Evolutionary conservation across 2,888 invertebrate species (phyloP).

Genomic region (Neuroscelio doddi): DNA sequence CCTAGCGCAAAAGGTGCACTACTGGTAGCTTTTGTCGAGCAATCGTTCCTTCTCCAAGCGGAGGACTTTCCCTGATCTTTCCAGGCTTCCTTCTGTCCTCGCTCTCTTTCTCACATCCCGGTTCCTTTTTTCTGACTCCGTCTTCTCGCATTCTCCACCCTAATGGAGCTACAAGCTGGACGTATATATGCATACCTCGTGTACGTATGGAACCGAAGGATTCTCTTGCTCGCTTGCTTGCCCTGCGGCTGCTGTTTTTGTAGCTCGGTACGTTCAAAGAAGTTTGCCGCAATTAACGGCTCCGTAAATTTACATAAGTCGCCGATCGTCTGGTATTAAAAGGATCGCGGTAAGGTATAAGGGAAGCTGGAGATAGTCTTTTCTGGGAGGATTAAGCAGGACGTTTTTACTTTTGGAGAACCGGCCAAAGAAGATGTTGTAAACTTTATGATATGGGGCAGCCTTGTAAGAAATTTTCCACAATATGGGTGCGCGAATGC

Average conservation of each 20-base stretch:
- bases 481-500: too few relatives aligned
- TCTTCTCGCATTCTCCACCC: conserved; percentile 28
- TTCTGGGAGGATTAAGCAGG: conserved; percentile 9
- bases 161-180: conserved; percentile 47
- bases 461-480: not conserved
- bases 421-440: conserved; percentile 34
- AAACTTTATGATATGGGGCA: conserved; percentile 28
- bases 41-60: conserved; percentile 17
- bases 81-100: conserved; percentile 22
- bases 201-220: conserved; percentile 50
- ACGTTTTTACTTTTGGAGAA: conserved; percentile 26
- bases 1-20: conserved; percentile 64
- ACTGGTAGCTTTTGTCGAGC: conserved; percentile 56
- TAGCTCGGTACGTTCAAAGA: conserved; percentile 56
- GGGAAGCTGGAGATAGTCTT: conserved; percentile 10
- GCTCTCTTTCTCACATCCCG: not conserved
- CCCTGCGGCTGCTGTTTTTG: conserved; percentile 55
- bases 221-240: conserved; percentile 42
- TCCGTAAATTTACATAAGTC: conserved; percentile 64
- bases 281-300: conserved; percentile 64
- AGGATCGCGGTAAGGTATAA: conserved; percentile 36
- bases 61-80: conserved; percentile 31
- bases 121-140: conserved; percentile 4
- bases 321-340: conserved; percentile 60
- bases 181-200: conserved; percentile 19